These are phyloP conservation scores for Acanthis flammea DNA, from an alignment of 2,797 vertebrate species.

Conservation along the genomic window DNA sequence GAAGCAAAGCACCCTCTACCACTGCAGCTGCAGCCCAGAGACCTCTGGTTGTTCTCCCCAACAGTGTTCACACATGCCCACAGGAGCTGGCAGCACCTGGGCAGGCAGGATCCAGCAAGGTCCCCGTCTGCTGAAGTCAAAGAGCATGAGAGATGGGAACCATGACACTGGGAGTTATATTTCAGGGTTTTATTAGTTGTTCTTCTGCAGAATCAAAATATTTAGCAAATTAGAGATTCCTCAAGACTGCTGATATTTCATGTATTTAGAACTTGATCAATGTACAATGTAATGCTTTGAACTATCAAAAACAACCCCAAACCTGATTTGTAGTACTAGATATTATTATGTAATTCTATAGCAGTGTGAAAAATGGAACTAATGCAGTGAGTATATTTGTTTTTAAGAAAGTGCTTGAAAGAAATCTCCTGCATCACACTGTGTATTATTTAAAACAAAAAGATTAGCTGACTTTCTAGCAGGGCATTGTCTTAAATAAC, in stretches of 20 bases:
- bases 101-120: background rate
- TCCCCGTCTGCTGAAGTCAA: background rate
- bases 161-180: conserved; percentile 11
- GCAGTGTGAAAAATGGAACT: conserved; percentile 58
- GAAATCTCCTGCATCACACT: conserved; percentile 57
- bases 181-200: conserved; percentile 77
- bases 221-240: conserved; percentile 78
- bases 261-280: conserved; percentile 61
- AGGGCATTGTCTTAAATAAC: conserved; percentile 32
- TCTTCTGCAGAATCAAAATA: conserved; percentile 80
- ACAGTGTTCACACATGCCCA: background rate
- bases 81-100: background rate
- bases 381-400: conserved; percentile 54
- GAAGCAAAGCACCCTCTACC: background rate
- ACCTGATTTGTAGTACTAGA: conserved; percentile 68
- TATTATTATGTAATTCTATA: conserved; percentile 51
- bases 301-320: conserved; percentile 69
- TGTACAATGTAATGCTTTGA: background rate
- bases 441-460: conserved; percentile 39
- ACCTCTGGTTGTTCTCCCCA: background rate
- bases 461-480: conserved; percentile 33
- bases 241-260: conserved; percentile 71
- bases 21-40: background rate
- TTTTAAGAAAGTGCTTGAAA: conserved; percentile 72
- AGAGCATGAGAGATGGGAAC: background rate